These are phyloP conservation scores for Pomacea maculata DNA, from an alignment of 1,140 invertebrate species.

Conservation along the genomic window DNA sequence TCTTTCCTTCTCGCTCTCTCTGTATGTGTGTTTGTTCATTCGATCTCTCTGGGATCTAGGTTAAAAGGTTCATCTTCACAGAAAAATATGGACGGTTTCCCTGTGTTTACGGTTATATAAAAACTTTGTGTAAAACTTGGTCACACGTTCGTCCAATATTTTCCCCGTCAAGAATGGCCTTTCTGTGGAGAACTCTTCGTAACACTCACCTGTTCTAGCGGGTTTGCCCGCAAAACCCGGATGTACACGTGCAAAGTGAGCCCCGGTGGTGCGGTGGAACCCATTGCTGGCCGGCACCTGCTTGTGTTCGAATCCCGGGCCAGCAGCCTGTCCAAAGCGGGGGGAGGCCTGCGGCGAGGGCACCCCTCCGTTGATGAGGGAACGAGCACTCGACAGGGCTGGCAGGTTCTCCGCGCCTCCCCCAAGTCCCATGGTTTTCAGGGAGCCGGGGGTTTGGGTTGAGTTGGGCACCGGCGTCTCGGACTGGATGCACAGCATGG, in stretches of 20 bases:
- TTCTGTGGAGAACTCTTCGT: not conserved
- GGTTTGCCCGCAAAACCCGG: not conserved
- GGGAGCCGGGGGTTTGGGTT: constrained; percentile 44
- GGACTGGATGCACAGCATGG: constrained; percentile 50
- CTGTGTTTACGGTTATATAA: not conserved
- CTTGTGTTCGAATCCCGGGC: constrained; percentile 23
- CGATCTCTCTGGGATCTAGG: not conserved
- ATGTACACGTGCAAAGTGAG: not conserved
- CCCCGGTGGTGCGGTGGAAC: constrained; percentile 9
- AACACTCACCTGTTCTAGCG: constrained; percentile 3
- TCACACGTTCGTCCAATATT: not conserved
- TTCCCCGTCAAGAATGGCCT: not conserved
- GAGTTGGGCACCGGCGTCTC: constrained; percentile 49
- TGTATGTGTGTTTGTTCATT: not conserved
- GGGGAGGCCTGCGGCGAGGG: constrained; percentile 23
- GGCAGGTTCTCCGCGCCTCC: constrained; percentile 31
- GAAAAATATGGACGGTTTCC: not conserved
- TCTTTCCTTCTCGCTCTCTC: not conserved
- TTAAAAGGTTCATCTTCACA: not conserved
- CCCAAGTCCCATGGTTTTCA: constrained; percentile 14
- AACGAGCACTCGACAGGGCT: constrained; percentile 34
- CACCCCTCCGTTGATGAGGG: constrained; percentile 37
- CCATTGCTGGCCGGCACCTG: constrained; percentile 22
- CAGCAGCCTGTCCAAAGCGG: not conserved
- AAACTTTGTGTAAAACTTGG: not conserved